A percentile compares a stretch with the other conserved stretches of the same genome.
These are phyloP conservation scores for Heteromyza rotundicornis DNA, from an alignment of 2,888 invertebrate species.

Conservation along the genomic window DNA sequence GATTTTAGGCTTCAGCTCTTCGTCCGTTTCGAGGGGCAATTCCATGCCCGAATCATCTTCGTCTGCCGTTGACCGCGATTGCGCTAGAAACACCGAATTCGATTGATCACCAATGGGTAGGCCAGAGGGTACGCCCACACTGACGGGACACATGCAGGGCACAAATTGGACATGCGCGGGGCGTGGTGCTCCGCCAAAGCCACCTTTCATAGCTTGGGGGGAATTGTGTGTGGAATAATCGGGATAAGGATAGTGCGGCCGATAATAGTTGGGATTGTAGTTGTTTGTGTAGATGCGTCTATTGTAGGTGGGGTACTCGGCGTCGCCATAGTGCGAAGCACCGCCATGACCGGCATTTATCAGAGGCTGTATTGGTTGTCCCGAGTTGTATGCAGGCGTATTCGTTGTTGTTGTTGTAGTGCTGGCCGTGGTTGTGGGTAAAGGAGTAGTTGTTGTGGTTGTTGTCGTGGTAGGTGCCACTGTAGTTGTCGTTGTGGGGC, in stretches of 20 bases:
- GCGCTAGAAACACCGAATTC: slow-evolving; percentile 25
- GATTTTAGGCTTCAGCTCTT: not conserved
- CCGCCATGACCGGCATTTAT: slow-evolving; percentile 11
- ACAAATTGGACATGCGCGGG: slow-evolving; percentile 48
- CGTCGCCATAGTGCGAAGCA: slow-evolving; percentile 27
- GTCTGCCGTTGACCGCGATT: slow-evolving; percentile 26
- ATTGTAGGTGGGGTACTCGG: slow-evolving; percentile 50
- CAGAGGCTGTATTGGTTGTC: slow-evolving; percentile 30
- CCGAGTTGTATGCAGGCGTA: slow-evolving; percentile 28
- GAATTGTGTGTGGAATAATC: slow-evolving; percentile 51
- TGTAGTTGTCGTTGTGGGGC: slow-evolving; percentile 12
- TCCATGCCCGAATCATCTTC: slow-evolving; percentile 24
- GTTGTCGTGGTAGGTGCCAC: slow-evolving; percentile 15
- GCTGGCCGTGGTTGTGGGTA: slow-evolving; percentile 33
- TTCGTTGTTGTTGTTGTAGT: slow-evolving; percentile 28
- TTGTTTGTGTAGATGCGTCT: slow-evolving; percentile 44
- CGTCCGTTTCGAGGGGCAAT: slow-evolving; percentile 5
- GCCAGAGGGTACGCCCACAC: slow-evolving; percentile 38
- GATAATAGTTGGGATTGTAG: slow-evolving; percentile 45
- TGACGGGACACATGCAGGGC: slow-evolving; percentile 59
- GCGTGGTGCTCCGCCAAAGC: not conserved
- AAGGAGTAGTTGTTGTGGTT: slow-evolving; percentile 22
- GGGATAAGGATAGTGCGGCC: slow-evolving; percentile 58
- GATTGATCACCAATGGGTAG: slow-evolving; percentile 21
- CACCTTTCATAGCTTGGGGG: not conserved